These are phyloP conservation scores for Drosophila albomicans DNA, from an alignment of 1,140 invertebrate genomes.

Conservation along the genomic window DNA sequence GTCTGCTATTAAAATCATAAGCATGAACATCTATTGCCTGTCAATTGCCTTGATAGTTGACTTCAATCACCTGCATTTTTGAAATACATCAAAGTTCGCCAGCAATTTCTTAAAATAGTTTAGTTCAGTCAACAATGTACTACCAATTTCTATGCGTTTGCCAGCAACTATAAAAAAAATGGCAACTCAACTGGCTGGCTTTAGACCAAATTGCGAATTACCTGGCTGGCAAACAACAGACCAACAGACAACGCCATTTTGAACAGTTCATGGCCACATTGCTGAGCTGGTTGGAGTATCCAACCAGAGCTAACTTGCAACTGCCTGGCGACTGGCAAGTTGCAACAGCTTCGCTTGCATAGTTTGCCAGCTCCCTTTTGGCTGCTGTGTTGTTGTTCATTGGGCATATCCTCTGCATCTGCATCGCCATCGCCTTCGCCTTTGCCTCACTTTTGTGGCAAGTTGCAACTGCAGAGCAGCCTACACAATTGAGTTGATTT, in stretches of 20 bases:
- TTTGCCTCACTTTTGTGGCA: slow-evolving; percentile 8
- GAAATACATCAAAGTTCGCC: too few species aligned
- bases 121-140: too few species aligned
- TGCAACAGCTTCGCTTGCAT: slow-evolving; percentile 15
- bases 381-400: slow-evolving; percentile 33
- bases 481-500: slow-evolving; percentile 69
- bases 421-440: neutral
- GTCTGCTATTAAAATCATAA: too few species aligned
- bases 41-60: too few species aligned
- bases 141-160: neutral
- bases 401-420: neutral
- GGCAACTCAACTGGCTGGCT: slow-evolving; percentile 18
- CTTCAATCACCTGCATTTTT: too few species aligned
- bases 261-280: slow-evolving; percentile 48
- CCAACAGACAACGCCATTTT: slow-evolving; percentile 45
- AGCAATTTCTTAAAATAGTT: too few species aligned
- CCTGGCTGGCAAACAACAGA: neutral
- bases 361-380: slow-evolving; percentile 31
- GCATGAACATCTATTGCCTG: too few species aligned
- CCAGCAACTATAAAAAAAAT: neutral
- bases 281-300: slow-evolving; percentile 24
- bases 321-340: slow-evolving; percentile 27
- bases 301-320: slow-evolving; percentile 26
- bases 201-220: slow-evolving; percentile 12
- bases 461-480: slow-evolving; percentile 17